Percentiles rank a stretch among this genome's conserved stretches.
Conservation (phyloP, 2,113 vertebrate species). For the Tragelaphus imberbis region DNA sequence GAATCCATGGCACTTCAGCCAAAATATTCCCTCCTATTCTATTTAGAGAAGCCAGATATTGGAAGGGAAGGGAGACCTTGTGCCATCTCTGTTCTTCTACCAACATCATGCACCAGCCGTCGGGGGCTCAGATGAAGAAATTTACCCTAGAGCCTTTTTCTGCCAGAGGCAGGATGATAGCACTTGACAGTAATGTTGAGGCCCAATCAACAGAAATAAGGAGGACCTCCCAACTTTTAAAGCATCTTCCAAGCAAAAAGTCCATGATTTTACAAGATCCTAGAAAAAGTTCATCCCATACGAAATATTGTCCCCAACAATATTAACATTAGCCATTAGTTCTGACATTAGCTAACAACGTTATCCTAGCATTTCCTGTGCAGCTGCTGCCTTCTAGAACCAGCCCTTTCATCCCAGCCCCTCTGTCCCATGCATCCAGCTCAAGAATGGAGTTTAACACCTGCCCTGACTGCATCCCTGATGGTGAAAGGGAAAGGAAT, state of each 20-base stretch:
- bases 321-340: background rate
- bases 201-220: background rate
- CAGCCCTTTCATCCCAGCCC: background rate
- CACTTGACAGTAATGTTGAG: background rate
- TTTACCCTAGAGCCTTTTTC: background rate
- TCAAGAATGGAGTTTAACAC: background rate
- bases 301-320: background rate
- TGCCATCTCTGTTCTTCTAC: rapidly evolving
- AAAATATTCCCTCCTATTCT: background rate
- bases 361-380: background rate
- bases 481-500: background rate
- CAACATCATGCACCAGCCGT: background rate
- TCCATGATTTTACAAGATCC: background rate
- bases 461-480: background rate
- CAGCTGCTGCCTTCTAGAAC: background rate
- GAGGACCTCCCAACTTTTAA: background rate
- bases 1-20: background rate
- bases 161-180: background rate
- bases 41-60: background rate
- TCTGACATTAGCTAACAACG: background rate
- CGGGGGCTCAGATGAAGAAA: background rate
- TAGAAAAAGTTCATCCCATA: background rate
- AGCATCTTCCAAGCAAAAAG: background rate
- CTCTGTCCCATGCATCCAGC: background rate
- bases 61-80: background rate